phyloP scores from a whole-genome alignment of 2,113 vertebrate genomes.

The Tychaedon coryphoeus region DNA sequence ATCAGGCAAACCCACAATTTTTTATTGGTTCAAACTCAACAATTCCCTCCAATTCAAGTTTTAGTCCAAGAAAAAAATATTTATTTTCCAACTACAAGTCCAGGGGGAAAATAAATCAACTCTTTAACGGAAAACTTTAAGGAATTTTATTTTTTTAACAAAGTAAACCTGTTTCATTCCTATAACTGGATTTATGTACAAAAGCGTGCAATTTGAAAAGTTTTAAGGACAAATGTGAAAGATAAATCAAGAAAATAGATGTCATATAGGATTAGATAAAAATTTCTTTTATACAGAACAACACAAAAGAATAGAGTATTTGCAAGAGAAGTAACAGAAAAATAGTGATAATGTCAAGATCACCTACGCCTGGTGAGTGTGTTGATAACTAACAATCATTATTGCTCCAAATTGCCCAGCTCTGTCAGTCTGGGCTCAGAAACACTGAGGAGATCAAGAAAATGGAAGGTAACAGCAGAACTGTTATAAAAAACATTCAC shows the following conservation, averaged over 20 bases:
- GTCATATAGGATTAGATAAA: background rate
- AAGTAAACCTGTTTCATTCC: background rate
- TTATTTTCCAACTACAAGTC: background rate
- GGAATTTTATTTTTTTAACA: background rate
- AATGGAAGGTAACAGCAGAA: background rate
- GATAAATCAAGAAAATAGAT: background rate
- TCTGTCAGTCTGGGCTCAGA: background rate
- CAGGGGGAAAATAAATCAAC: background rate
- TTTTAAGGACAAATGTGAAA: background rate
- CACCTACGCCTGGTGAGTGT: accelerated
- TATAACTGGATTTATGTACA: background rate
- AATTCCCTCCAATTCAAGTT: background rate
- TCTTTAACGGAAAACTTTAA: background rate
- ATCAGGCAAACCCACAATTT: background rate
- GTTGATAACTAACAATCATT: background rate
- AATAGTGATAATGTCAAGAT: background rate
- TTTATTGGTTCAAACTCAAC: background rate
- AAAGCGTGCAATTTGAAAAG: background rate
- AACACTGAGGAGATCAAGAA: background rate
- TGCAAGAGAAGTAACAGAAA: background rate
- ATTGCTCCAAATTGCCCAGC: background rate
- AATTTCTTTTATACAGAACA: background rate
- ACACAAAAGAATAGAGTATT: background rate
- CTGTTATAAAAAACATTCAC: background rate
- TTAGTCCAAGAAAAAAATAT: background rate